Conservation (phyloP, 2,888 invertebrate species). For the Thalpophila matura region DNA sequence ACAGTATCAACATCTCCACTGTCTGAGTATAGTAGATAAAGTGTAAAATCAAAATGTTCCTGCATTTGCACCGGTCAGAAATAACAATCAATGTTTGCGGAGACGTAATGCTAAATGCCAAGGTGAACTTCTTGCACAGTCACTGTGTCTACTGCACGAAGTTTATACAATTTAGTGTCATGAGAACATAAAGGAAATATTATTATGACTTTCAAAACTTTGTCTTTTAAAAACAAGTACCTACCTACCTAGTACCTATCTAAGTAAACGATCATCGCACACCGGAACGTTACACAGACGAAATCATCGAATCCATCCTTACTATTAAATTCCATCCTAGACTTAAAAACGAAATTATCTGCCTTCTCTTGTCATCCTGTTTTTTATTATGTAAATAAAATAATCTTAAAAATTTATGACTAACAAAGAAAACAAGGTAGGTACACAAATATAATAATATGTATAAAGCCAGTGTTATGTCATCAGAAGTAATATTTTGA, state of each 20-base stretch:
- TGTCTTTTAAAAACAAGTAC: conserved; percentile 10
- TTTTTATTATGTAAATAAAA: too few relatives aligned
- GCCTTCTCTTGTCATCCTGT: neutral
- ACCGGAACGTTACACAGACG: too few relatives aligned
- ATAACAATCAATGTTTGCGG: conserved; percentile 69
- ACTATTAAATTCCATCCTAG: neutral
- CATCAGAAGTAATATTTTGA: conserved; percentile 60
- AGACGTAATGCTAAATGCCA: conserved; percentile 83
- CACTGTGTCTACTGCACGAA: conserved; percentile 71
- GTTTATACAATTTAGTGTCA: conserved; percentile 63
- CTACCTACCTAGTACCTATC: too few relatives aligned
- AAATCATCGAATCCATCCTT: too few relatives aligned
- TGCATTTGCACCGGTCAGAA: conserved; percentile 61
- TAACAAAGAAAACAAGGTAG: neutral
- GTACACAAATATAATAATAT: conserved; percentile 1
- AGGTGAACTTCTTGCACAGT: conserved; percentile 84
- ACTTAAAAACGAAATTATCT: conserved; percentile 7
- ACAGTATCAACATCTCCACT: neutral
- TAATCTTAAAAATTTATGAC: too few relatives aligned
- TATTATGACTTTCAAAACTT: conserved; percentile 50
- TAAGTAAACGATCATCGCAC: too few relatives aligned
- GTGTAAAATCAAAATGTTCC: conserved; percentile 27
- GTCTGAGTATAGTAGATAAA: neutral
- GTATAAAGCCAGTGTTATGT: conserved; percentile 46
- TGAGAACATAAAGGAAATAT: conserved; percentile 54